A percentile compares a stretch with the other conserved stretches of the same genome.
These are phyloP conservation scores for Calypte anna DNA, from an alignment of 2,113 vertebrate genomes.

Conservation along the genomic window DNA sequence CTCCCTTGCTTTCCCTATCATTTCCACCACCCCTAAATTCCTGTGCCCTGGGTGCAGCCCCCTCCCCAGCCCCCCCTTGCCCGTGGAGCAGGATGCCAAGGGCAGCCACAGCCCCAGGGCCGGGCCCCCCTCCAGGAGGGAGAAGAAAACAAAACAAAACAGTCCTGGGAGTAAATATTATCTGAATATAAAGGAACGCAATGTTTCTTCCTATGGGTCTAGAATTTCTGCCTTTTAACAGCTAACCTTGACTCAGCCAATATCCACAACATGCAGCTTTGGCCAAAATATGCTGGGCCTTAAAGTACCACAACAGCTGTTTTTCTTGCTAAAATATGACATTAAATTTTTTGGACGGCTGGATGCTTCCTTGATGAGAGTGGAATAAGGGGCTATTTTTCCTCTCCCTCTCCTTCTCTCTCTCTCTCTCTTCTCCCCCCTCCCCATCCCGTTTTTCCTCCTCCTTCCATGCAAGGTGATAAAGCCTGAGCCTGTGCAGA, in stretches of 20 bases:
- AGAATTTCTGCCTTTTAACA: slow-evolving; percentile 47
- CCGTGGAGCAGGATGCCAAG: background rate
- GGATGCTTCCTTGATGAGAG: slow-evolving; percentile 55
- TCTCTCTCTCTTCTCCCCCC: background rate
- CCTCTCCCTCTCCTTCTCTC: background rate
- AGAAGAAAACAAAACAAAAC: slow-evolving; percentile 58
- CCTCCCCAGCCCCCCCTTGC: background rate
- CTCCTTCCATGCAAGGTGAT: background rate
- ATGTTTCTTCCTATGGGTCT: slow-evolving; percentile 33
- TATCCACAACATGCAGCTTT: slow-evolving; percentile 42
- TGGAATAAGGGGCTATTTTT: slow-evolving; percentile 20
- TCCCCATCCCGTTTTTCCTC: background rate
- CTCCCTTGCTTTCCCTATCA: background rate
- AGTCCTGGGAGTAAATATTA: slow-evolving; percentile 62
- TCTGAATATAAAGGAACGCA: slow-evolving; percentile 65
- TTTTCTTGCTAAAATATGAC: slow-evolving; percentile 59
- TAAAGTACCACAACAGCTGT: slow-evolving; percentile 56
- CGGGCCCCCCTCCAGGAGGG: background rate
- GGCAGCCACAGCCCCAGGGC: background rate
- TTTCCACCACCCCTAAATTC: background rate
- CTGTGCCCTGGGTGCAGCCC: background rate
- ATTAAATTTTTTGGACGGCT: slow-evolving; percentile 49
- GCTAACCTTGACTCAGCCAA: slow-evolving; percentile 67
- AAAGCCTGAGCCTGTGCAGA: background rate
- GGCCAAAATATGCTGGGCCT: slow-evolving; percentile 44